A percentile compares a stretch with the other conserved stretches of the same genome.
Conservation (phyloP, 2,797 vertebrate species). For the Acipenser ruthenus region DNA sequence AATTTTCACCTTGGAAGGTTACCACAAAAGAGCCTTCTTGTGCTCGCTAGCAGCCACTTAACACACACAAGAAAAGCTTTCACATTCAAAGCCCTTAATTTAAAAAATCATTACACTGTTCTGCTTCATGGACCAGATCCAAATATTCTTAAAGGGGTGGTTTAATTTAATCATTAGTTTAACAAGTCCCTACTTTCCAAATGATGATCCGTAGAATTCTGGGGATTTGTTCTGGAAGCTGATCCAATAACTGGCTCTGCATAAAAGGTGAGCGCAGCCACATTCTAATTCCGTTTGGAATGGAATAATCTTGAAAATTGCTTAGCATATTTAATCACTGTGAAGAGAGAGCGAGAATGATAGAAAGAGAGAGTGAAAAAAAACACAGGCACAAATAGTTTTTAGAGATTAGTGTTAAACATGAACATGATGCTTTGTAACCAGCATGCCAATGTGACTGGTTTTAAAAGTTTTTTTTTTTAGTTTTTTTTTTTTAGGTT, state of each 20-base stretch:
- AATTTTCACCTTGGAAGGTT: conserved; percentile 57
- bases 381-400: conserved; percentile 39
- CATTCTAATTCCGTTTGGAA: conserved; percentile 73
- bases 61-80: conserved; percentile 63
- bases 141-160: conserved; percentile 95
- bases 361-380: conserved; percentile 6
- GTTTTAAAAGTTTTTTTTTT: conserved; percentile 18
- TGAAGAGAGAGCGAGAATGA: conserved; percentile 37
- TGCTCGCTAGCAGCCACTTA: conserved; percentile 65
- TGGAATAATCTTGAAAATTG: conserved; percentile 75
- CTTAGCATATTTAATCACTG: conserved; percentile 86
- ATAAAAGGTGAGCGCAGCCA: conserved; percentile 61
- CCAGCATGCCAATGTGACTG: conserved; percentile 36
- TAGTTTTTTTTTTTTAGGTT: conserved; percentile 6
- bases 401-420: conserved; percentile 62
- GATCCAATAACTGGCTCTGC: conserved; percentile 76
- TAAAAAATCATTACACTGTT: conserved; percentile 89
- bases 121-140: conserved; percentile 84
- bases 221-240: conserved; percentile 90
- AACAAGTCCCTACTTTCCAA: conserved; percentile 87
- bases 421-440: conserved; percentile 47
- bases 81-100: conserved; percentile 69
- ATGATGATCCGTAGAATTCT: conserved; percentile 85
- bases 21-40: conserved; percentile 42
- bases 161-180: conserved; percentile 97